Conservation (phyloP, 2,113 vertebrate species). For the Silurus meridionalis region DNA sequence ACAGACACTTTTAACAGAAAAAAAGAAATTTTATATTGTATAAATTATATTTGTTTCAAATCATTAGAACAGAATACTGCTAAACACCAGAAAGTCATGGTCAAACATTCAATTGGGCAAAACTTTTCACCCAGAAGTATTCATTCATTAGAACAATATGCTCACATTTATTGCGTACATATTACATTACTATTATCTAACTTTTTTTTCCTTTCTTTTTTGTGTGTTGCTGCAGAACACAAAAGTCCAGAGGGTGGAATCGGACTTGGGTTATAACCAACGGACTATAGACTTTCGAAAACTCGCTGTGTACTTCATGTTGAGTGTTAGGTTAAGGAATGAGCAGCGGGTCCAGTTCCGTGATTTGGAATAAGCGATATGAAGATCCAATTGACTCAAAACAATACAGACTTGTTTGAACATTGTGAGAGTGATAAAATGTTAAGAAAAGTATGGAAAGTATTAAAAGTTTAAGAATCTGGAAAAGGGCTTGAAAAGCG, state of each 20-base stretch:
- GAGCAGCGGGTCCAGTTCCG: neutral
- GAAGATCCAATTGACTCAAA: neutral
- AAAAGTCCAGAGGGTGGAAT: neutral
- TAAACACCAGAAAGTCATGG: neutral
- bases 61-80: neutral
- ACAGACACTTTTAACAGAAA: neutral
- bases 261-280: neutral
- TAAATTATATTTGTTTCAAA: neutral
- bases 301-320: neutral
- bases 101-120: neutral
- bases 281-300: too few species aligned
- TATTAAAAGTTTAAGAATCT: neutral
- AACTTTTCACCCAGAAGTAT: neutral
- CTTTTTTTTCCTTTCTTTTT: too few species aligned
- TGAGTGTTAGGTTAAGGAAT: neutral
- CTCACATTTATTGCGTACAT: neutral
- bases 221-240: neutral
- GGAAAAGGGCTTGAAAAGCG: neutral
- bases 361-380: neutral
- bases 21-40: neutral
- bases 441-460: too few species aligned
- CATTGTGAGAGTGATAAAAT: neutral
- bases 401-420: neutral
- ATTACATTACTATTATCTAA: neutral
- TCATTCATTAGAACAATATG: neutral